phyloP scores from a whole-genome alignment of 2,797 vertebrate species.

The Propithecus perrieri region DNA sequence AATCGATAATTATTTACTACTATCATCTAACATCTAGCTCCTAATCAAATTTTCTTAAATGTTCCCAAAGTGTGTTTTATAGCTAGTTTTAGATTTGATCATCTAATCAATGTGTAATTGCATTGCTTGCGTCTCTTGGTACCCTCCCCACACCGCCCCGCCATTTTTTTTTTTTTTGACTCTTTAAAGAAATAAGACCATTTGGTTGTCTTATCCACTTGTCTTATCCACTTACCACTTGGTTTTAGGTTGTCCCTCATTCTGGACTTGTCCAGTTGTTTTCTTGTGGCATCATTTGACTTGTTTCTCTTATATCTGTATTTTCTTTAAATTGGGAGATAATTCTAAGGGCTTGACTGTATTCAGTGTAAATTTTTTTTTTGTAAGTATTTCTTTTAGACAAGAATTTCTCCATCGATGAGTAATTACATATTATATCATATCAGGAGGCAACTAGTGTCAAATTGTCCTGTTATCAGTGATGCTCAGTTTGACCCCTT shows the following conservation, averaged over 20 bases:
- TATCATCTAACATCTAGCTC: not conserved
- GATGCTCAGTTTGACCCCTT: not conserved
- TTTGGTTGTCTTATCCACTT: no score
- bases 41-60: not conserved
- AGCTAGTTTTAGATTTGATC: not conserved
- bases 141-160: not conserved
- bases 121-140: not conserved
- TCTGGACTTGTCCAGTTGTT: not conserved
- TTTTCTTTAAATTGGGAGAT: not conserved
- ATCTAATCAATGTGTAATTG: not conserved
- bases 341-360: not conserved
- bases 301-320: not conserved
- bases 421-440: not conserved
- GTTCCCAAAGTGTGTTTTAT: not conserved
- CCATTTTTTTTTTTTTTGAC: not conserved
- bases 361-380: not conserved
- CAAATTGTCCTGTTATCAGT: not conserved
- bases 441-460: not conserved
- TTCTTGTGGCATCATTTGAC: not conserved
- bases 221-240: no score
- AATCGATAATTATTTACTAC: not conserved
- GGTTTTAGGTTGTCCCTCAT: not conserved
- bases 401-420: not conserved
- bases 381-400: not conserved
- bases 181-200: not conserved